Percentiles rank a stretch among this genome's conserved stretches.
Evolutionary conservation across 1,140 invertebrate genomes (phyloP).

Genomic region (Drosophila elegans): DNA sequence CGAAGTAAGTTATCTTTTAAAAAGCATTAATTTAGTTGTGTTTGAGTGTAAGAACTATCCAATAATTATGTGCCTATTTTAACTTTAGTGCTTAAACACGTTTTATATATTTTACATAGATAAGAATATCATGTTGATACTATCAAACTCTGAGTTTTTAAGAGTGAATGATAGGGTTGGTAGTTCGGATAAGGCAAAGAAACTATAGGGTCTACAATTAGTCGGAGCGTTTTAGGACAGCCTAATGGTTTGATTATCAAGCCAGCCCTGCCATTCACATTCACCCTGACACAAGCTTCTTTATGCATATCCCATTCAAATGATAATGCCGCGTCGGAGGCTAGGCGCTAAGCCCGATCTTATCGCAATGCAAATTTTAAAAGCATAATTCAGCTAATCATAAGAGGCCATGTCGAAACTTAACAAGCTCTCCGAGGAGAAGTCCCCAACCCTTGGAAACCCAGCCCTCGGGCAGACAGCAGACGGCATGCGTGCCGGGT

Average conservation of each 20-base stretch:
- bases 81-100: not conserved
- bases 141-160: not conserved
- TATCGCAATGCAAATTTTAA: constrained; percentile 74
- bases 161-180: not conserved
- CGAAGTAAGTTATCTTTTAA: no score
- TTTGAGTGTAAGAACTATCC: no score
- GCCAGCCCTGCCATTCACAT: not conserved
- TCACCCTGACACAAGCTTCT: not conserved
- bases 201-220: constrained; percentile 23
- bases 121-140: not conserved
- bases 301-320: constrained; percentile 15
- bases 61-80: no score
- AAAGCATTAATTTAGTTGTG: no score
- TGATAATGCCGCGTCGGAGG: constrained; percentile 20
- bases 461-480: constrained; percentile 23
- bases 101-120: not conserved
- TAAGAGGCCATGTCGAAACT: constrained; percentile 76
- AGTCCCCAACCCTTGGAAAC: not conserved
- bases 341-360: constrained; percentile 57
- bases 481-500: constrained; percentile 66
- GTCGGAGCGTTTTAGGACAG: constrained; percentile 6
- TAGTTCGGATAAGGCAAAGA: not conserved
- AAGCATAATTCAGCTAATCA: constrained; percentile 79
- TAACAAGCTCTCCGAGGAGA: constrained; percentile 50
- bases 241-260: constrained; percentile 36